phyloP scores from a whole-genome alignment of 30 jellyfish, hydroid and myxozoan genomes.

The Cassiopea andromeda region DNA sequence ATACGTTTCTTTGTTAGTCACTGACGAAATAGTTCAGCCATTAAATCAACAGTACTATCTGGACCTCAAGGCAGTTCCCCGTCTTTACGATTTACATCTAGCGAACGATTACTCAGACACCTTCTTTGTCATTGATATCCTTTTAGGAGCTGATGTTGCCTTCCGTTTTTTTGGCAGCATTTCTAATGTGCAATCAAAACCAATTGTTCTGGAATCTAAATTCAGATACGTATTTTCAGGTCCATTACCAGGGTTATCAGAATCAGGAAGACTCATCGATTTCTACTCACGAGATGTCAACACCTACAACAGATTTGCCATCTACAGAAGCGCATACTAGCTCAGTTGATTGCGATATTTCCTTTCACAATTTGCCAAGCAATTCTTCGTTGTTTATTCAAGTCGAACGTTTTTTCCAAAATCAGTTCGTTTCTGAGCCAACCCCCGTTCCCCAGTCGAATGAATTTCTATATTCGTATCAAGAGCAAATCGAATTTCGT shows the following conservation, averaged over 20 bases:
- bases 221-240: constrained; percentile 48
- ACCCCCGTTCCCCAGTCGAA: background rate
- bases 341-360: background rate
- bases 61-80: background rate
- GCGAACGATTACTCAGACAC: background rate
- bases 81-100: constrained; percentile 13
- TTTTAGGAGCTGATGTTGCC: constrained; percentile 52
- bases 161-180: constrained; percentile 45
- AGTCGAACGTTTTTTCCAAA: constrained; percentile 28
- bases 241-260: constrained; percentile 7
- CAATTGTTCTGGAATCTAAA: constrained; percentile 29
- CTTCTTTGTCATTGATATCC: background rate
- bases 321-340: background rate
- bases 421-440: constrained; percentile 30
- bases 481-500: constrained; percentile 20
- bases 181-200: background rate
- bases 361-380: constrained; percentile 10
- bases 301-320: constrained; percentile 3
- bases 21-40: background rate
- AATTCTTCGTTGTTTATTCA: constrained; percentile 48
- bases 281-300: constrained; percentile 15
- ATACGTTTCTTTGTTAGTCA: background rate
- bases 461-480: background rate
- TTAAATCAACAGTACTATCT: background rate
- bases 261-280: background rate